Evolutionary conservation across 2,797 vertebrate genomes (phyloP).

Genomic region (Pygocentrus nattereri): DNA sequence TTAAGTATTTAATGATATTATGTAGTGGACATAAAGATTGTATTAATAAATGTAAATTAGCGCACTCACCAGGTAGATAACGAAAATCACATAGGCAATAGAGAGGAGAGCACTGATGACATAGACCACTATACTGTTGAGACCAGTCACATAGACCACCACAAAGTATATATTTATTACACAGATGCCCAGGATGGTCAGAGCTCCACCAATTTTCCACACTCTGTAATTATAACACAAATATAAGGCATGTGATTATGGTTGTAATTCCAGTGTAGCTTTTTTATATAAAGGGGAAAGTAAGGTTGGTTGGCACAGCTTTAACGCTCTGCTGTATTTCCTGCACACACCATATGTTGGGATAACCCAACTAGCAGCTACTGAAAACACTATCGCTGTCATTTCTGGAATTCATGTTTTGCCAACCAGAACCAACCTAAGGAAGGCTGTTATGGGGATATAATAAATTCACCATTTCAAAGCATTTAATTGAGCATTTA

Average conservation of each 20-base stretch:
- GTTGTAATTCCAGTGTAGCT: not conserved
- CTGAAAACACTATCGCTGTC: too few species aligned
- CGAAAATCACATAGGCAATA: conserved; percentile 86
- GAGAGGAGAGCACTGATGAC: conserved; percentile 82
- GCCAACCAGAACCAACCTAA: too few species aligned
- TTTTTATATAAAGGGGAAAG: too few species aligned
- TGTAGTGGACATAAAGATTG: not conserved
- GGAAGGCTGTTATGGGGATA: too few species aligned
- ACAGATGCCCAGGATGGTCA: conserved; percentile 87
- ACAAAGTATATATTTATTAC: conserved; percentile 95
- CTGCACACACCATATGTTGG: too few species aligned
- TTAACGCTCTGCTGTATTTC: too few species aligned
- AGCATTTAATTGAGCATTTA: too few species aligned
- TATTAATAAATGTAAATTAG: not conserved
- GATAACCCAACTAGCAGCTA: too few species aligned
- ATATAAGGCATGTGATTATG: not conserved
- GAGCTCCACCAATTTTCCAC: conserved; percentile 86
- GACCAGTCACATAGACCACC: conserved; percentile 83
- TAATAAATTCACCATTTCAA: too few species aligned
- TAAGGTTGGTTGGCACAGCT: too few species aligned
- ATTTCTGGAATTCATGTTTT: too few species aligned
- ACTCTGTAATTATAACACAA: conserved; percentile 68
- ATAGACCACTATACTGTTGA: conserved; percentile 82
- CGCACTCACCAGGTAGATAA: conserved; percentile 86
- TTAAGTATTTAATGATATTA: not conserved